Percentiles rank a stretch among this genome's conserved stretches.
These are phyloP conservation scores for Gymnorhina tibicen DNA, from an alignment of 2,113 vertebrate species.

Conservation along the genomic window DNA sequence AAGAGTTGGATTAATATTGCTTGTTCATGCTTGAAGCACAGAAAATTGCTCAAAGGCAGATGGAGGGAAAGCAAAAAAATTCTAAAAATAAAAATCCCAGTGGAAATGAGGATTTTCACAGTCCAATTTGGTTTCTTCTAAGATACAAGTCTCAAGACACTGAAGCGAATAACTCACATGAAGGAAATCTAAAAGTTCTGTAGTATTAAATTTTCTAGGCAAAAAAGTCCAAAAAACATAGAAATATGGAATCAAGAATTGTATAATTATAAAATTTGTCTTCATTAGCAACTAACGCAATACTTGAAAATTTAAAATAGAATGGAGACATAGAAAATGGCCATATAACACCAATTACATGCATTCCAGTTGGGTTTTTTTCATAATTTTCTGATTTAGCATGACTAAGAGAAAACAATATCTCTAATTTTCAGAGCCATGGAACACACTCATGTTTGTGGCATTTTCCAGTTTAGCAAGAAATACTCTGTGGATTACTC, in stretches of 20 bases:
- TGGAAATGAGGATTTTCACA: conserved; percentile 72
- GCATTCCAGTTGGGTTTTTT: not conserved
- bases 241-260: not conserved
- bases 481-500: not conserved
- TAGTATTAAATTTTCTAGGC: not conserved
- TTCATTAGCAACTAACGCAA: not conserved
- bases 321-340: not conserved
- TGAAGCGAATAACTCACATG: conserved; percentile 13
- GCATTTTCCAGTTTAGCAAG: not conserved
- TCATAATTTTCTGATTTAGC: not conserved
- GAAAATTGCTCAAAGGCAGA: conserved; percentile 77
- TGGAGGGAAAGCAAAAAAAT: conserved; percentile 57
- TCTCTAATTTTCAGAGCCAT: not conserved
- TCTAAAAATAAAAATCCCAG: conserved; percentile 77
- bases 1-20: conserved; percentile 79
- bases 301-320: not conserved
- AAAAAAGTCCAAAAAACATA: not conserved
- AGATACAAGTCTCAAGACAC: conserved; percentile 24
- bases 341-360: not conserved
- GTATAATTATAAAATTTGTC: not conserved
- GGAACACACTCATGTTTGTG: not conserved
- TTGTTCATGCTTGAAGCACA: conserved; percentile 77
- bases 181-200: not conserved
- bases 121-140: conserved; percentile 66
- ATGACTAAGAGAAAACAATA: not conserved